Evolutionary conservation across 2,888 invertebrate genomes (phyloP), one percentile per base, ranked within the genome.

Genomic region (Tricholauxania praeusta): DNA sequence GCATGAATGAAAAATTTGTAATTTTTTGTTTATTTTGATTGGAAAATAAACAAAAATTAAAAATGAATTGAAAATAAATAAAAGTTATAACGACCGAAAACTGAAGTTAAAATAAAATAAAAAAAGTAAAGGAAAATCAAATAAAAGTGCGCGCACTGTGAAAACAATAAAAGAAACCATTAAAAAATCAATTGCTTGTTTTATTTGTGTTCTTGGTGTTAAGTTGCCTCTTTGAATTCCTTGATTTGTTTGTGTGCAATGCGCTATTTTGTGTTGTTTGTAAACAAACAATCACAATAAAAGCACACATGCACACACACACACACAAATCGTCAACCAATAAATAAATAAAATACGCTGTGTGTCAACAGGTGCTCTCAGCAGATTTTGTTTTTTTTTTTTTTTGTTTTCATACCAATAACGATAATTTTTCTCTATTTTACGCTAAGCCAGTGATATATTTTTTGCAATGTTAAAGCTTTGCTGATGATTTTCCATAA

Each of bases 161-260:
- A 60, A 59, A 72, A 68, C 55, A 73, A 76, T 77, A 77, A 77
- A 77, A 77, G 77, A 75, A 75, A 69, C 15, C 75, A 75, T 52
- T 55, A 71, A 59, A 68, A 72, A 79, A 78, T 69, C 70, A 74
- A 74, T 74, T 74, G 78, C 73, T 80, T 79, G 39, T 79, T 81
- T 80, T 80, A 78, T 78, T 78, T 7, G 39, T 39, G 39, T 39
- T 10, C 39, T 55, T 74, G 66, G 59, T 53, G 32, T 63, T 47
- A 63, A 60, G 15, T 67, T 71, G 28, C 32, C n/a, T 19, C 19
- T 39, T 63, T 8, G 8, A 39, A 39, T n/a, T 15, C 6, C 8
- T 8, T 53, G 28, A 32, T 39, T 39, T 39, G 39, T 39, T 39
- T 39, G 39, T 39, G 10, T 39, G 39, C 39, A 15, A n/a, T 60